A percentile compares a stretch with the other conserved stretches of the same genome.
Conservation (phyloP, 2,113 vertebrate species). For the Myanophis thanlyinensis region DNA sequence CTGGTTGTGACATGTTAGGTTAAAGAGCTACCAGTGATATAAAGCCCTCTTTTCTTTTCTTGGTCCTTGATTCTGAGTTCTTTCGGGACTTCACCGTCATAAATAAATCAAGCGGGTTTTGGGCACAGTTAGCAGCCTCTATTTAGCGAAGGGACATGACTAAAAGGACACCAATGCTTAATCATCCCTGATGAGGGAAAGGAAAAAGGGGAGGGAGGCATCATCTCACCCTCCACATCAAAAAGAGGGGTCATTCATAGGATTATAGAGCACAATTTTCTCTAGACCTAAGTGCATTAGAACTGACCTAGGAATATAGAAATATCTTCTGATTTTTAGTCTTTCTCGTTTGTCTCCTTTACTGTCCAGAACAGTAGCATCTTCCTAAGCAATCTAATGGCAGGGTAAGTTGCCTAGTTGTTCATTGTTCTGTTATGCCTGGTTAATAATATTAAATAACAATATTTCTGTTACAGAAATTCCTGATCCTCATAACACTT, state of each 20-base stretch:
- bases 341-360: neutral
- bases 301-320: slow-evolving; percentile 44
- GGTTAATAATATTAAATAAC: neutral
- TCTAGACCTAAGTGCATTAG: slow-evolving; percentile 56
- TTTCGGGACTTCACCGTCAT: slow-evolving; percentile 26
- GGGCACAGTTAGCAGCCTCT: slow-evolving; percentile 57
- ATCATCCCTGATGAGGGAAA: slow-evolving; percentile 34
- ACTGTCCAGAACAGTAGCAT: neutral
- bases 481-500: neutral
- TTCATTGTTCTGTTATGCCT: neutral
- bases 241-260: slow-evolving; percentile 50
- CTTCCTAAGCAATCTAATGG: neutral
- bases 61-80: slow-evolving; percentile 54
- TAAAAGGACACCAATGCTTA: slow-evolving; percentile 67
- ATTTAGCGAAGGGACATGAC: slow-evolving; percentile 56
- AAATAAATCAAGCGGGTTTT: slow-evolving; percentile 60
- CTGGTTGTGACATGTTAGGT: slow-evolving; percentile 56
- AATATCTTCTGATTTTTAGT: slow-evolving; percentile 25
- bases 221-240: slow-evolving; percentile 38
- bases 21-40: slow-evolving; percentile 63
- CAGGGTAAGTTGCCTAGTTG: neutral
- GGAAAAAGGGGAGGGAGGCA: neutral
- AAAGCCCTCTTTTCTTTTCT: slow-evolving; percentile 63
- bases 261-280: slow-evolving; percentile 49
- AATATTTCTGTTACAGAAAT: neutral